These are phyloP conservation scores for Dichetophora obliterata DNA, from an alignment of 2,888 invertebrate species.

Conservation along the genomic window DNA sequence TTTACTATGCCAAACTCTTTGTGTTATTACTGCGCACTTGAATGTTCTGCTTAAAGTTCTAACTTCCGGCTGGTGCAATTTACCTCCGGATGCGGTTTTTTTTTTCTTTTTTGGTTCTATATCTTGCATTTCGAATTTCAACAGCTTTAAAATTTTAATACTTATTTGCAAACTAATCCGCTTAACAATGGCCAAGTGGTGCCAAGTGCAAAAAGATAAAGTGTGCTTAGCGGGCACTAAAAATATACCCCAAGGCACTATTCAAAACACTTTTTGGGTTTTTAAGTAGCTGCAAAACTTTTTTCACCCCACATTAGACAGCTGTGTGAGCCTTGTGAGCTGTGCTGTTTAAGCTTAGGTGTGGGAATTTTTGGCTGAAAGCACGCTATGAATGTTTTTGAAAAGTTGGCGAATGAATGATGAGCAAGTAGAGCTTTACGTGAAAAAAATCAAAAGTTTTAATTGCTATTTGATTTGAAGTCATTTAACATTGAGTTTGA, in stretches of 20 bases:
- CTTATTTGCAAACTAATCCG: constrained; percentile 13
- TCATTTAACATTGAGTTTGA: neutral
- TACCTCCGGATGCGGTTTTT: too few relatives aligned
- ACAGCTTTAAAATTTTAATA: constrained; percentile 22
- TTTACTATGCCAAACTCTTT: too few relatives aligned
- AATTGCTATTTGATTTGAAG: constrained; percentile 2
- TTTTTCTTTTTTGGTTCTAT: too few relatives aligned
- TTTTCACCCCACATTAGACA: too few relatives aligned
- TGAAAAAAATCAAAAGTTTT: neutral
- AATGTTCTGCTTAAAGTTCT: too few relatives aligned
- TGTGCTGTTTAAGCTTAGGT: too few relatives aligned
- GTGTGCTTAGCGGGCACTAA: neutral
- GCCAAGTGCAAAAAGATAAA: neutral
- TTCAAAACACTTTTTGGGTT: neutral
- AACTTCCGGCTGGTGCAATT: too few relatives aligned
- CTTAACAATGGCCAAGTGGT: neutral
- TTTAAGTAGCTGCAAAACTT: constrained; percentile 1
- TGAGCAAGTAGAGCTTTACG: neutral
- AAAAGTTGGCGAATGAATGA: too few relatives aligned
- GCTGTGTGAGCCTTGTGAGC: too few relatives aligned
- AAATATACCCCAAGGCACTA: neutral
- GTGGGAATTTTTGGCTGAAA: too few relatives aligned
- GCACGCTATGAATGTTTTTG: too few relatives aligned
- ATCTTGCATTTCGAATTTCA: neutral
- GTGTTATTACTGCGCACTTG: too few relatives aligned